These are phyloP conservation scores for Argyresthia albistria DNA, from an alignment of 2,888 invertebrate genomes.

Conservation along the genomic window DNA sequence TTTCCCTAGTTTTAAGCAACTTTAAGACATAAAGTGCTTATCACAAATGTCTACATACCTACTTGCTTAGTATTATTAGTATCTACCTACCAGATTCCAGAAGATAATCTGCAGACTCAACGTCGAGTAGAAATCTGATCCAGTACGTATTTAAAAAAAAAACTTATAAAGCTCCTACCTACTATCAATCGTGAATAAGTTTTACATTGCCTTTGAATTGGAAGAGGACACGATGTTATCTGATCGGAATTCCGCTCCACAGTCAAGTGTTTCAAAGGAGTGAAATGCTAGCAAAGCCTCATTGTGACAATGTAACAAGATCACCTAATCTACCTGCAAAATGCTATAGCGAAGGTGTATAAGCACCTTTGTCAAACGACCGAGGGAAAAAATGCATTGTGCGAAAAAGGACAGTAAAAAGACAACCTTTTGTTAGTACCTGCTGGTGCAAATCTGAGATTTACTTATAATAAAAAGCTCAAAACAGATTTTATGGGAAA, in stretches of 20 bases:
- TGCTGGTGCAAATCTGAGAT: neutral
- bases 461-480: conserved; percentile 1
- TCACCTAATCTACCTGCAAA: conserved; percentile 56
- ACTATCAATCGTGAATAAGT: conserved; percentile 6
- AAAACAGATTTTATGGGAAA: conserved; percentile 10
- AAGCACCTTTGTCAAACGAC: conserved; percentile 3
- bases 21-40: no score
- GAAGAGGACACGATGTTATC: conserved; percentile 56
- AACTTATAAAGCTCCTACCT: neutral
- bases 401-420: conserved; percentile 5
- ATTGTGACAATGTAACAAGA: conserved; percentile 59
- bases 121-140: no score
- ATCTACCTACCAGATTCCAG: no score
- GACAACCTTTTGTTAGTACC: conserved; percentile 6
- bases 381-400: conserved; percentile 1
- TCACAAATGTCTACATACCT: no score
- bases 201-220: conserved; percentile 39
- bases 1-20: no score
- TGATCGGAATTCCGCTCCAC: conserved; percentile 63
- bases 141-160: no score
- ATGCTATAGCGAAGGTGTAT: conserved; percentile 15
- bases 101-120: neutral
- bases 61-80: no score
- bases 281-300: conserved; percentile 27
- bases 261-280: conserved; percentile 38